Conservation (phyloP, 2,797 vertebrate genomes). For the Premnoplex brunnescens region DNA sequence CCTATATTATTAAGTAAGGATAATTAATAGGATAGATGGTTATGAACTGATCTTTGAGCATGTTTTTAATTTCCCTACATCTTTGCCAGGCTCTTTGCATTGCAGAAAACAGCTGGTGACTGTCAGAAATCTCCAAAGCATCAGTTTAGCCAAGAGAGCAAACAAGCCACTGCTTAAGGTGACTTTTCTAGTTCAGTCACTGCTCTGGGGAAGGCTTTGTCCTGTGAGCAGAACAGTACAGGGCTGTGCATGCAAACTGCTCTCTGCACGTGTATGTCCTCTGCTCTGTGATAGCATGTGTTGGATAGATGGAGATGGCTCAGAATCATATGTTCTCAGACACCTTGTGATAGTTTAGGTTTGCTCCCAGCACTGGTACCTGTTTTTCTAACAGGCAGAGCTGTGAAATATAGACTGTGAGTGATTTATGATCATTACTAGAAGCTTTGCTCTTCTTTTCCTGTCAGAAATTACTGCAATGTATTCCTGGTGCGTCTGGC, state of each 20-base stretch:
- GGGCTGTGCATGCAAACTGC: background rate
- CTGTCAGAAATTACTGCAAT: background rate
- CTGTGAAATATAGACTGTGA: background rate
- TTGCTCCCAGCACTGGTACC: background rate
- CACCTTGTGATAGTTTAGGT: background rate
- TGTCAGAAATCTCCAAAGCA: background rate
- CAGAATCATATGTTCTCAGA: background rate
- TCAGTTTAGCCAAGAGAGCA: background rate
- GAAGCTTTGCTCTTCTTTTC: background rate
- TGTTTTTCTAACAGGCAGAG: background rate
- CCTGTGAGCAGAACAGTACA: background rate
- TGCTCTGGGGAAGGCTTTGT: background rate
- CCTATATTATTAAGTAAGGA: background rate
- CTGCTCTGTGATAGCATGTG: background rate
- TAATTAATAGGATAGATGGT: background rate
- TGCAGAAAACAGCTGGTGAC: background rate
- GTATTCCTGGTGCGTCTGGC: background rate
- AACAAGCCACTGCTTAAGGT: background rate
- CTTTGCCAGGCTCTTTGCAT: background rate
- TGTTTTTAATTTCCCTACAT: background rate
- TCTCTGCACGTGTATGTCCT: background rate
- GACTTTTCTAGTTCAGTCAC: too few species aligned
- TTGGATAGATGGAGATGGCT: background rate
- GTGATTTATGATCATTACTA: background rate
- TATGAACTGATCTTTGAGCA: background rate